Evolutionary conservation across 2,888 invertebrate genomes (phyloP).

Genomic region (Bombylius discolor): DNA sequence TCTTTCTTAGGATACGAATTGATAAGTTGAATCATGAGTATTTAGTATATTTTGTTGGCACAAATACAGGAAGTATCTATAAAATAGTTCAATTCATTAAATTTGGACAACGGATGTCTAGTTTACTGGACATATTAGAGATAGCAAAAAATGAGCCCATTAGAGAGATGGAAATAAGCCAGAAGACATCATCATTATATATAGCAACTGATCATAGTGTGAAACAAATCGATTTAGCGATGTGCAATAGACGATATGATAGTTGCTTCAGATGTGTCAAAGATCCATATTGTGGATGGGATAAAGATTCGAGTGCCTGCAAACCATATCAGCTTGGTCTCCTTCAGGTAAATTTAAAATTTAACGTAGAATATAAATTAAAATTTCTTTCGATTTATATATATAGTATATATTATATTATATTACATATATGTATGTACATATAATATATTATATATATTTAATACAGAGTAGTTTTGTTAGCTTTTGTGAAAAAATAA

Average conservation of each 20-base stretch:
- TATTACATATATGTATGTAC: no score
- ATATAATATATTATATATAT: no score
- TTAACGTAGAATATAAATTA: background rate
- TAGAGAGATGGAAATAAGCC: constrained; percentile 75
- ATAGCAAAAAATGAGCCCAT: constrained; percentile 83
- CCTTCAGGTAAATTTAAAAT: constrained; percentile 25
- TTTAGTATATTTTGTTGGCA: constrained; percentile 84
- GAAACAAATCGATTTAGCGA: constrained; percentile 76
- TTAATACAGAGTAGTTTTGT: no score
- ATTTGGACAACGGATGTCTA: constrained; percentile 70
- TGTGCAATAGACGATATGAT: constrained; percentile 82
- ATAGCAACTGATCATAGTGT: constrained; percentile 80
- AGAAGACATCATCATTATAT: constrained; percentile 75
- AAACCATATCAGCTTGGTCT: constrained; percentile 77
- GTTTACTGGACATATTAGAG: constrained; percentile 79
- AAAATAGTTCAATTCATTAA: constrained; percentile 85
- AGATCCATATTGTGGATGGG: constrained; percentile 97
- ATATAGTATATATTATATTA: no score
- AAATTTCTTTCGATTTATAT: no score
- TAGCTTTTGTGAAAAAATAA: no score
- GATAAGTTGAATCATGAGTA: constrained; percentile 49
- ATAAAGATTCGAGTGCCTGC: constrained; percentile 74
- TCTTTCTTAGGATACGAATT: constrained; percentile 32
- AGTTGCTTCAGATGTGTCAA: constrained; percentile 85
- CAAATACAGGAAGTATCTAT: constrained; percentile 73